A percentile compares a stretch with the other conserved stretches of the same genome.
phyloP scores from a whole-genome alignment of 2,113 vertebrate species.

The Crotophaga sulcirostris region DNA sequence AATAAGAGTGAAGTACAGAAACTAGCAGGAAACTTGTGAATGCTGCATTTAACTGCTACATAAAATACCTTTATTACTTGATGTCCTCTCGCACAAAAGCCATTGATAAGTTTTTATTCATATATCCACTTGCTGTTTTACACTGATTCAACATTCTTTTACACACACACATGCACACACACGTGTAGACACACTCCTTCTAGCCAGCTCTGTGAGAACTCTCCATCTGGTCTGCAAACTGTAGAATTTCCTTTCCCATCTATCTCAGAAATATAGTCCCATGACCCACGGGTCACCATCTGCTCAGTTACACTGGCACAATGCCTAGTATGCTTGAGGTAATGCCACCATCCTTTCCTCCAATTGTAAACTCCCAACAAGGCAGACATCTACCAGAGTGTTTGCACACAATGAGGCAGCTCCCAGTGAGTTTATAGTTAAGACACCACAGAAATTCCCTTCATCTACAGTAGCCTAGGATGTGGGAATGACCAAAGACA shows the following conservation, averaged over 20 bases:
- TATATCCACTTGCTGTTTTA: slow-evolving; percentile 16
- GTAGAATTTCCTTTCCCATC: slow-evolving; percentile 77
- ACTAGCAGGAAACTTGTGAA: neutral
- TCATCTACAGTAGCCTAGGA: slow-evolving; percentile 76
- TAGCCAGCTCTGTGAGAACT: slow-evolving; percentile 70
- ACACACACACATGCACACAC: neutral
- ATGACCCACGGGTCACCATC: slow-evolving; percentile 83
- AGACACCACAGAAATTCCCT: slow-evolving; percentile 72
- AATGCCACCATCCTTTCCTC: slow-evolving; percentile 76
- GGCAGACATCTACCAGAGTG: slow-evolving; percentile 73
- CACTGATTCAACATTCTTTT: slow-evolving; percentile 35
- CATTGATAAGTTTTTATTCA: neutral
- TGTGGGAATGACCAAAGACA: slow-evolving; percentile 77
- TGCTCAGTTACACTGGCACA: slow-evolving; percentile 80
- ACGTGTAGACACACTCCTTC: slow-evolving; percentile 16
- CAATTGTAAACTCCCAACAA: slow-evolving; percentile 73
- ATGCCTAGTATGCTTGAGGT: slow-evolving; percentile 77
- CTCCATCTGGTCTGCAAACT: slow-evolving; percentile 74
- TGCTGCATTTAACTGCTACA: neutral
- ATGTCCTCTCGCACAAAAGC: neutral
- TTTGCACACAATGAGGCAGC: slow-evolving; percentile 73
- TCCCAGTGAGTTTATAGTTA: slow-evolving; percentile 75
- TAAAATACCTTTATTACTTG: slow-evolving; percentile 44
- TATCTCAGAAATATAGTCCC: slow-evolving; percentile 77
- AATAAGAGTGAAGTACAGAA: neutral